Conservation (phyloP, 2,113 vertebrate species). For the Phaetusa simplex region DNA sequence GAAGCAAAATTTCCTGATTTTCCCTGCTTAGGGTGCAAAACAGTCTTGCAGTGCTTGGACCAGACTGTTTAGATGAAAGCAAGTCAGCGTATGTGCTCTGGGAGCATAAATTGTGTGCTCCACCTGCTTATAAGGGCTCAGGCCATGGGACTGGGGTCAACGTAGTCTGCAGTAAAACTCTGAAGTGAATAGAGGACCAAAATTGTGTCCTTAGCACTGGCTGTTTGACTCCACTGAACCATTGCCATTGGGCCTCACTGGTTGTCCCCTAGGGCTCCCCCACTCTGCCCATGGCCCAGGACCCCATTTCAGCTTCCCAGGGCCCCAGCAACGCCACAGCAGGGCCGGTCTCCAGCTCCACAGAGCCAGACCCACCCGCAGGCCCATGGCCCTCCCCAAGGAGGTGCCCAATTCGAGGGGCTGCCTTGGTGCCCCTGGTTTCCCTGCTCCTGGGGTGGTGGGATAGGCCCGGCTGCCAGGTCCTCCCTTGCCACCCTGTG, state of each 20-base stretch:
- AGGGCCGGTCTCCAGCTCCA: background rate
- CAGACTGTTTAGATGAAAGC: background rate
- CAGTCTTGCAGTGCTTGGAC: background rate
- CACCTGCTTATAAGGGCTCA: background rate
- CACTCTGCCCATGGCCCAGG: background rate
- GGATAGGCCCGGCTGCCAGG: background rate
- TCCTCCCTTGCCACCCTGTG: background rate
- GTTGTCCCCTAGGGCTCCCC: background rate
- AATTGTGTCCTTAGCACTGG: background rate
- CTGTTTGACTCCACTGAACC: background rate
- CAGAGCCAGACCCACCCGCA: rapidly evolving
- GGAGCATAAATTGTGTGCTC: background rate
- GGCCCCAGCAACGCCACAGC: background rate
- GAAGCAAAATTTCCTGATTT: background rate
- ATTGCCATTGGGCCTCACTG: background rate
- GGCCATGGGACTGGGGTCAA: rapidly evolving
- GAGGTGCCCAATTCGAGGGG: background rate
- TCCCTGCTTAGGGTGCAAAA: background rate
- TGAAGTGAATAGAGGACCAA: background rate
- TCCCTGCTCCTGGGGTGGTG: no score
- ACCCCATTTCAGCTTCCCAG: background rate
- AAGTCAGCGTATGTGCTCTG: background rate
- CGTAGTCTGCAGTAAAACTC: background rate
- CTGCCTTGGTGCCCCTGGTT: background rate
- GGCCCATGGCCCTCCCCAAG: background rate